Evolutionary conservation across 2,113 vertebrate genomes (phyloP).

Genomic region (Lonchura striata): DNA sequence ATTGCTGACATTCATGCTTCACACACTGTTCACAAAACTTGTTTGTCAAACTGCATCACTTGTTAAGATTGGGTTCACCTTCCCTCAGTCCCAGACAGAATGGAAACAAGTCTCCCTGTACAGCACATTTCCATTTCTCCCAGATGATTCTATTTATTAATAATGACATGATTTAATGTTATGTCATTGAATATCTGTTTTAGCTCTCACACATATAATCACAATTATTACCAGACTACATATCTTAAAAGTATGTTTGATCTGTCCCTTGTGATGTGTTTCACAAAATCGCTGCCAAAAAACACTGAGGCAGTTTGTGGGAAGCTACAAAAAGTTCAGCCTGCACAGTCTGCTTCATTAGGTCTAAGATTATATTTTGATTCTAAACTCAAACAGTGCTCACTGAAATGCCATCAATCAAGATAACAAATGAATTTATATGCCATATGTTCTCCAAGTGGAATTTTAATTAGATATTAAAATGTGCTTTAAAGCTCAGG

Average conservation of each 20-base stretch:
- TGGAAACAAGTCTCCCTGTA: not conserved
- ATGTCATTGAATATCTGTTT: not conserved
- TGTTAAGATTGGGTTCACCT: not conserved
- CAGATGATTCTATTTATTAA: not conserved
- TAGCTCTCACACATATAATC: not conserved
- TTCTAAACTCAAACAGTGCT: slow-evolving; percentile 20
- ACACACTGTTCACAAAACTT: not conserved
- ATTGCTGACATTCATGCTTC: not conserved
- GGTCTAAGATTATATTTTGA: slow-evolving; percentile 14
- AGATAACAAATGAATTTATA: slow-evolving; percentile 29
- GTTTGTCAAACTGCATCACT: not conserved
- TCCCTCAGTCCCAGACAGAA: not conserved
- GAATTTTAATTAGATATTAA: slow-evolving; percentile 47
- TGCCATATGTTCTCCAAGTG: slow-evolving; percentile 10
- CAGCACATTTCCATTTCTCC: not conserved
- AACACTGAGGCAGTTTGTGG: slow-evolving; percentile 1
- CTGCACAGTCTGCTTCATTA: slow-evolving; percentile 2
- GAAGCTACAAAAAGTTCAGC: not conserved
- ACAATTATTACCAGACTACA: not conserved
- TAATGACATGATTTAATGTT: not conserved
- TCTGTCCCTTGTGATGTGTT: not conserved
- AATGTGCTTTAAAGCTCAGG: not conserved
- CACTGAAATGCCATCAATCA: slow-evolving; percentile 37
- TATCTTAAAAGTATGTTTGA: not conserved
- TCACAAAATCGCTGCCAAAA: not conserved